Base-by-base conservation (phyloP, 2,113 vertebrate genomes). In the Oreochromis spilurus region DNA sequence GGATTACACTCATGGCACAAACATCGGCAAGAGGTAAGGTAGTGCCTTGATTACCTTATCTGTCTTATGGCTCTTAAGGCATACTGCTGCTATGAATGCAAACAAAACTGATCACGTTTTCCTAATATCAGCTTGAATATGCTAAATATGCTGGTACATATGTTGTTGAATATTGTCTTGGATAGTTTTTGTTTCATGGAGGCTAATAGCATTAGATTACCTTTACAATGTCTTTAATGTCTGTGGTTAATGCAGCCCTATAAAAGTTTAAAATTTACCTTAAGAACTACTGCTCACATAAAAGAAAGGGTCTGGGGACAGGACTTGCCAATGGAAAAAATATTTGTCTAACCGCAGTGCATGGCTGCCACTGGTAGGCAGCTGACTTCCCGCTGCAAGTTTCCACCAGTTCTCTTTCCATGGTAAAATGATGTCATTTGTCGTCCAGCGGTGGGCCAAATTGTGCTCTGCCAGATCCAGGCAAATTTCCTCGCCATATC, bases 281-380 rank as follows among this genome's bases (percentile, higher is more conserved):
- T 54, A 58, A 92, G 26, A 96, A 94, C 87, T 95, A 92, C 93
- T 92, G 92, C 89, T 86, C 65, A 93, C 94, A 95, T 90, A 95
- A 95, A 94, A 82, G 60, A 85, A 90, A 91, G 92, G 43, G 82
- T 94, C 94, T 93, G 95, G 95, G 93, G 94, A 93, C 38, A 38
- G 72, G 88, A 93, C 94, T 88, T 94, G 94, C 92, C 94, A 87
- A 54, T 95, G 96, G 95, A 97, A 97, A 96, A 94, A 94, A 92
- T 90, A 92, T 91, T 89, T 95, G 65, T 93, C 77, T 79, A 84
- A 95, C 97, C 96, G 75, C 96, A 94, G 95, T 4, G 88, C 96
- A 96, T 91, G 94, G 92, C 94, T 94, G 93, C 93, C 94, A 80
- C 85, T 83, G 75, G 85, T 81, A 82, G 88, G 89, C 92, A 93